phyloP scores from a whole-genome alignment of 2,888 invertebrate genomes.

The Chrysolina oricalcia region DNA sequence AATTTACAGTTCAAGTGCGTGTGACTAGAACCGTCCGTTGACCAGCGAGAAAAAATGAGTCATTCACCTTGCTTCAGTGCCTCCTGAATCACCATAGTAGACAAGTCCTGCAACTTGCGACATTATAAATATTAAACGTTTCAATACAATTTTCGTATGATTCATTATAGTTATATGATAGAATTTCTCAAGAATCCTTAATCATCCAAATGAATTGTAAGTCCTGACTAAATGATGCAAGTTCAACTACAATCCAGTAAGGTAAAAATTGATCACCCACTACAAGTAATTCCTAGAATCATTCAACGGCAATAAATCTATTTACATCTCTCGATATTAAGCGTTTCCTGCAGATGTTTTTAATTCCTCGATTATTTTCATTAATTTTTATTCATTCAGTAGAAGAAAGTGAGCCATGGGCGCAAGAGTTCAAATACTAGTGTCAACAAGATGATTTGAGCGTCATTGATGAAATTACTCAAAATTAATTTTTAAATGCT shows the following conservation, averaged over 20 bases:
- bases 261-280: not conserved
- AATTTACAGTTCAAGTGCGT: too few relatives aligned
- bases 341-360: conserved; percentile 39
- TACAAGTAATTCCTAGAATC: not conserved
- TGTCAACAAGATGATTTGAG: conserved; percentile 25
- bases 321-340: conserved; percentile 40
- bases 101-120: too few relatives aligned
- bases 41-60: too few relatives aligned
- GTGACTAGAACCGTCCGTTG: too few relatives aligned
- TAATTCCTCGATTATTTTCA: not conserved
- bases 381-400: not conserved
- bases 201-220: too few relatives aligned
- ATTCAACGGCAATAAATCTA: conserved; percentile 33
- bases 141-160: too few relatives aligned
- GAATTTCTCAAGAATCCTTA: too few relatives aligned
- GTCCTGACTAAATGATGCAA: too few relatives aligned
- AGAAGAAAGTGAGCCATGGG: conserved; percentile 18
- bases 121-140: too few relatives aligned
- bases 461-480: conserved; percentile 12
- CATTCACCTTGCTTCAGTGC: too few relatives aligned
- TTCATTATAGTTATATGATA: too few relatives aligned
- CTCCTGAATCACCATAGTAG: too few relatives aligned
- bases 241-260: not conserved
- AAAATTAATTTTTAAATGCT: conserved; percentile 26
- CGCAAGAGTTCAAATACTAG: conserved; percentile 26